Base-by-base conservation (phyloP, 2,113 vertebrate species). In the Polypterus senegalus region DNA sequence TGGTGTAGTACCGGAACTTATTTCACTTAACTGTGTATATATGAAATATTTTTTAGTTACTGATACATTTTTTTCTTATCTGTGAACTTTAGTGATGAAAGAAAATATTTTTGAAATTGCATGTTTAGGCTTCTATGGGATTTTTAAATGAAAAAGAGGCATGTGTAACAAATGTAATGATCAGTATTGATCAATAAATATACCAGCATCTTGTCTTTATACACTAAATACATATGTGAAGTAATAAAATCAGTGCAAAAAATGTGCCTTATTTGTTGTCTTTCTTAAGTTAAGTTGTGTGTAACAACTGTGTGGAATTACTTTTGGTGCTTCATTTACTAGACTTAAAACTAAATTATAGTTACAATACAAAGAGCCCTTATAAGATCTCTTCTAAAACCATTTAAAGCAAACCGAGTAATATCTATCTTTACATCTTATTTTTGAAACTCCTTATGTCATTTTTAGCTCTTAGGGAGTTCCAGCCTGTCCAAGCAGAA, bases 61-160 rank as follows among this genome's bases (percentile, higher is more conserved):
- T 27, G 27, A 27, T 27, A 27, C 27, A 27, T 27, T 27, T 27
- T 27, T 27, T 27, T 27, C 27, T 27, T 27, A 27, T 27, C 66
- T 80, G 75, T 79, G 74, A 80, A 70, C 70, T 75, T 70, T 63
- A 60, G 64, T 68, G 55, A 82, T 77, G 80, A 72, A 69, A 61
- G 46, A 73, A 79, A 77, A 75, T 77, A 84, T 27, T 27, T 27
- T 27, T 66, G 55, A 77, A 60, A 77, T 68, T 74, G 70, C 64
- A 27, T 74, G 69, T 78, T 73, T 69, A 71, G 52, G 49, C 49
- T 51, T 51, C 49, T 7, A 27, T 7, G 49, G 6, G 9, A 51
- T 6, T 51, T 51, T 51, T 2, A 51, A 51, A 51, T 51, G n/a
- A 7, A 58, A 43, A 58, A 11, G 43, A 49, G 49, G 61, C 9